Evolutionary conservation across 2,888 invertebrate genomes (phyloP).

Genomic region (Tinea trinotella): DNA sequence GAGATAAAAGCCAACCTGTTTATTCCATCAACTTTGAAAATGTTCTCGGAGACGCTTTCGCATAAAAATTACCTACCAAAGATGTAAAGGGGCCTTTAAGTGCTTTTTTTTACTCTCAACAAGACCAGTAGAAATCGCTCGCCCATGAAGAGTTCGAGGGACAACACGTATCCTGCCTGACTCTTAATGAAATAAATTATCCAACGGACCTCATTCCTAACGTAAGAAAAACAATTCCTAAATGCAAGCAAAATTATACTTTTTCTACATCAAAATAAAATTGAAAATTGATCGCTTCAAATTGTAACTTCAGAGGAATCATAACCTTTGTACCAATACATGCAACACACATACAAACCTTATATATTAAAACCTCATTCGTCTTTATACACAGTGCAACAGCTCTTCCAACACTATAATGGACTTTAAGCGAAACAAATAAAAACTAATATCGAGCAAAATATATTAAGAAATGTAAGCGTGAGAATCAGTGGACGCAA

Average conservation of each 20-base stretch:
- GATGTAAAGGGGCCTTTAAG: conserved; percentile 1
- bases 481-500: conserved; percentile 9
- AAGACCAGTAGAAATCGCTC: conserved; percentile 12
- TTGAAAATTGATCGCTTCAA: not conserved
- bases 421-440: no score
- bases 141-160: conserved; percentile 17
- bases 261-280: not conserved
- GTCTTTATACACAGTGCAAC: not conserved
- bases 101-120: conserved; percentile 10
- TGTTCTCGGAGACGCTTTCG: conserved; percentile 24
- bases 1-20: conserved; percentile 17
- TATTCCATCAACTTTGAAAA: conserved; percentile 34
- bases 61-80: conserved; percentile 20
- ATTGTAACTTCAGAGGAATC: not conserved
- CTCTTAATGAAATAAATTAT: conserved; percentile 16
- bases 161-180: conserved; percentile 16
- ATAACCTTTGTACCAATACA: conserved; percentile 14
- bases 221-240: not conserved
- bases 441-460: no score
- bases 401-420: no score
- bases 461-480: not conserved
- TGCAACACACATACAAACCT: not conserved
- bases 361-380: not conserved
- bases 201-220: conserved; percentile 11
- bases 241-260: not conserved